A percentile compares a stretch with the other conserved stretches of the same genome.
Conservation (phyloP, 2,888 invertebrate species). For the Hyposoter dolosus region DNA sequence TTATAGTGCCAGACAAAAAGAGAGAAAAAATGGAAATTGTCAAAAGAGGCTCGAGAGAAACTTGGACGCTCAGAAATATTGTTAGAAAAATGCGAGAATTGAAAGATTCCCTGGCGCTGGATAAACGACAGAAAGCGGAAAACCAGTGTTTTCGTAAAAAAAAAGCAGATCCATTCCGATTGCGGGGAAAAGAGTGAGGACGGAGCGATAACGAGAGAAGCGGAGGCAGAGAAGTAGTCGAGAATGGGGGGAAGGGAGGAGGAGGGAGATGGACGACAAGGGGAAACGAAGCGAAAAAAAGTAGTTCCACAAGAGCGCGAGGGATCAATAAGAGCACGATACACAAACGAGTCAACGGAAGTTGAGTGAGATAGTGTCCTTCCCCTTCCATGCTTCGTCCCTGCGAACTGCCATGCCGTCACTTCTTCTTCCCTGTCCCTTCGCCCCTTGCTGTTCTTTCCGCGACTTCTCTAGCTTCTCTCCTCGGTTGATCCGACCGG, state of each 20-base stretch:
- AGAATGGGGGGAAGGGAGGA: conserved; percentile 3
- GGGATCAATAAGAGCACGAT: conserved; percentile 81
- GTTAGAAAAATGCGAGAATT: conserved; percentile 7
- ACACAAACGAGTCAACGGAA: conserved; percentile 81
- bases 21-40: not conserved
- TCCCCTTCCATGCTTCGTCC: conserved; percentile 63
- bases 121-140: conserved; percentile 25
- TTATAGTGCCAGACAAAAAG: not conserved
- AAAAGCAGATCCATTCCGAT: conserved; percentile 8
- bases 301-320: conserved; percentile 68
- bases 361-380: conserved; percentile 78
- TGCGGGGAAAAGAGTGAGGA: conserved; percentile 34
- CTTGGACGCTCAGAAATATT: conserved; percentile 11
- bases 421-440: conserved; percentile 49
- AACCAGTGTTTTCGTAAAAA: conserved; percentile 16
- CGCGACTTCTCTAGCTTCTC: conserved; percentile 47
- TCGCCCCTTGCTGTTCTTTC: conserved; percentile 34
- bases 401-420: conserved; percentile 60
- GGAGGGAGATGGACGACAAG: conserved; percentile 70
- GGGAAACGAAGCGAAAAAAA: conserved; percentile 60
- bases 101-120: not conserved
- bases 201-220: conserved; percentile 26
- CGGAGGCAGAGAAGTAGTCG: conserved; percentile 35
- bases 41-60: conserved; percentile 8
- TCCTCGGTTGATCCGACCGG: conserved; percentile 49